These are phyloP conservation scores for Musca domestica DNA, from an alignment of 1,140 invertebrate genomes.

Conservation along the genomic window DNA sequence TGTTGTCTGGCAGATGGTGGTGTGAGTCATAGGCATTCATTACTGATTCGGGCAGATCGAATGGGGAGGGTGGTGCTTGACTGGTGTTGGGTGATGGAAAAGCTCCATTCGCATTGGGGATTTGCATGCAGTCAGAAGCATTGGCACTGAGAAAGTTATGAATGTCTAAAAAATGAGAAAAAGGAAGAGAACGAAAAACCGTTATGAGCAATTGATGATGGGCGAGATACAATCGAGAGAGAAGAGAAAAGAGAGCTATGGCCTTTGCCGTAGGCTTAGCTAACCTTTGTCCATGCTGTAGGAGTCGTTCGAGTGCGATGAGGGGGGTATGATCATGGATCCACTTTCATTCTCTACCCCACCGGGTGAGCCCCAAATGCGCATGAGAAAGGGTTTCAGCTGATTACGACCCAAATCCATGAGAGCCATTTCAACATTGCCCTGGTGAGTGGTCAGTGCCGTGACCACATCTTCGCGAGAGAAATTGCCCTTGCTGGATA, in stretches of 20 bases:
- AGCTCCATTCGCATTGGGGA: slow-evolving; percentile 31
- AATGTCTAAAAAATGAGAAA: slow-evolving; percentile 39
- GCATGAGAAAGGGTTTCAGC: slow-evolving; percentile 78
- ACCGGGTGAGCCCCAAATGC: slow-evolving; percentile 75
- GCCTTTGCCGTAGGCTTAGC: background rate
- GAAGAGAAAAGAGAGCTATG: slow-evolving; percentile 6
- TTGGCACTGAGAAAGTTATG: slow-evolving; percentile 50
- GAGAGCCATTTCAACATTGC: slow-evolving; percentile 70
- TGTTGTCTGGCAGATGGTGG: slow-evolving; percentile 10
- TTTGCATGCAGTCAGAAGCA: slow-evolving; percentile 48
- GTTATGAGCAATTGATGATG: background rate
- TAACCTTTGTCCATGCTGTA: slow-evolving; percentile 6
- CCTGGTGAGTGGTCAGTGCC: slow-evolving; percentile 71
- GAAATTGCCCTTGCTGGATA: slow-evolving; percentile 71
- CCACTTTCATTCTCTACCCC: slow-evolving; percentile 71
- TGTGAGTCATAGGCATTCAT: slow-evolving; percentile 14
- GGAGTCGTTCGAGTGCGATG: slow-evolving; percentile 34
- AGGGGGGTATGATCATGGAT: background rate
- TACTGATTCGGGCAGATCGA: slow-evolving; percentile 6
- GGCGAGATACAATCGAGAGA: slow-evolving; percentile 13
- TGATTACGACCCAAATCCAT: slow-evolving; percentile 74
- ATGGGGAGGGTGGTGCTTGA: slow-evolving; percentile 1
- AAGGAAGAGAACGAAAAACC: slow-evolving; percentile 10
- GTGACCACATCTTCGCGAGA: slow-evolving; percentile 70
- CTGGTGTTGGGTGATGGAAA: slow-evolving; percentile 6